Evolutionary conservation across 92 coral and sea anemone species (phyloP).

Genomic region (Epizoanthus scotinus): DNA sequence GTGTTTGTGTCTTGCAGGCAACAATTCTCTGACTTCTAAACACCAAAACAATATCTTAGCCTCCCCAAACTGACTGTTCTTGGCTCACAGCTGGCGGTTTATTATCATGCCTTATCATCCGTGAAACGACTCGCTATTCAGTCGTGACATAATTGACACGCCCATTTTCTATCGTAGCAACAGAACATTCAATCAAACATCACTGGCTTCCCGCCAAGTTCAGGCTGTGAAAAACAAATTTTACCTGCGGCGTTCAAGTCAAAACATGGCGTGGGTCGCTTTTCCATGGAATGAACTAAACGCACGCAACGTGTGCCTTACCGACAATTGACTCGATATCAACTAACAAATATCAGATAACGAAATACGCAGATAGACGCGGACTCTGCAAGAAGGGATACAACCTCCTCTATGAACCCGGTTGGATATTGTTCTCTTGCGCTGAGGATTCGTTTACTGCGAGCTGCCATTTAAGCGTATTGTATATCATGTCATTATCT

Average conservation of each 20-base stretch:
- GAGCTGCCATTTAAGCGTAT: no score
- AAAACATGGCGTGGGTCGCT: constrained; percentile 9
- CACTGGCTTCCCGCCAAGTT: constrained; percentile 12
- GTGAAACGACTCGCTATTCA: neutral
- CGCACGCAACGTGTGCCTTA: neutral
- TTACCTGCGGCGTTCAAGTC: neutral
- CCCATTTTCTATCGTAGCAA: constrained; percentile 1
- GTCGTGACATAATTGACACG: neutral
- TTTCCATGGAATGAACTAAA: neutral
- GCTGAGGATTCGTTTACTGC: no score
- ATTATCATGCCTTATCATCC: neutral
- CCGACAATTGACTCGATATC: constrained; percentile 7
- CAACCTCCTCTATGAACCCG: no score
- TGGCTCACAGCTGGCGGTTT: neutral
- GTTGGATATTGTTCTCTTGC: no score
- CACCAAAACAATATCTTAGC: neutral
- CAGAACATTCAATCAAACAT: neutral
- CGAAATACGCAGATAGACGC: neutral
- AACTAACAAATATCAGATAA: neutral
- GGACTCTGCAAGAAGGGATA: constrained; percentile 5
- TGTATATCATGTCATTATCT: no score
- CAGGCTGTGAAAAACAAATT: constrained; percentile 1
- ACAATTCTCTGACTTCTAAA: neutral
- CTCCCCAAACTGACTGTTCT: neutral
- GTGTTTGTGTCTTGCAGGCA: constrained; percentile 4